Base-by-base conservation (phyloP, 1,140 invertebrate species). In the Coenobita brevimanus region DNA sequence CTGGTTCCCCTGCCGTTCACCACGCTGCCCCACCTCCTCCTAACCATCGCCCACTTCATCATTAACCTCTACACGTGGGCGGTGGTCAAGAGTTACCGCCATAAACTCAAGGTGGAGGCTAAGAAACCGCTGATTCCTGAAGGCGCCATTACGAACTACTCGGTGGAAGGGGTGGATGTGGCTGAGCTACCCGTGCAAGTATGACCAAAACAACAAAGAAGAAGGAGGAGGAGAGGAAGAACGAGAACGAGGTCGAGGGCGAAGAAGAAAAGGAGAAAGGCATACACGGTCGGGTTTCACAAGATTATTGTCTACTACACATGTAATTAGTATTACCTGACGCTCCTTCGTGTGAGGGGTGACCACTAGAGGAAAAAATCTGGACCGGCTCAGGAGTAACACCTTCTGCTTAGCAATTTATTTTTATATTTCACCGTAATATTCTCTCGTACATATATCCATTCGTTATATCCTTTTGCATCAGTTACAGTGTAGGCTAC, bases 1-100 rank as follows among this genome's bases (percentile, higher is more conserved):
- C 82, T 89, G 21, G 67, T 85, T 21, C 83, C 89, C 2, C 82
- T 89, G 10, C 76, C 89, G 10, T 89, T 89, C 82, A 89, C 89
- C 17, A 89, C 89, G 6, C 89, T 89, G 0, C 62, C 82, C 8
- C 89, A 89, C 82, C 75, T 89, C 54, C 43, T 85, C 50, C 57
- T 71, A 76, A 75, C 82, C 62, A 79, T 89, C 36, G 54, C 89
- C 17, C 78, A 85, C 46, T 85, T 89, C 50, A 76, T 89, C 41
- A 24, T 79, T 21, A 69, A 76, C n/a, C 82, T 89, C 15, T 89
- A 85, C 82, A 82, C 78, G 15, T 89, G 89, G 89, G 89, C 84
- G 27, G 89, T 89, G 54, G 89, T 89, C 60, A 89, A 89, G 76
- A 85, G 82, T 6, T 76, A 73, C 64, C 76, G 79, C 43, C 62